These are phyloP conservation scores for Nasonia oneida DNA, from an alignment of 2,888 invertebrate species.

Conservation along the genomic window DNA sequence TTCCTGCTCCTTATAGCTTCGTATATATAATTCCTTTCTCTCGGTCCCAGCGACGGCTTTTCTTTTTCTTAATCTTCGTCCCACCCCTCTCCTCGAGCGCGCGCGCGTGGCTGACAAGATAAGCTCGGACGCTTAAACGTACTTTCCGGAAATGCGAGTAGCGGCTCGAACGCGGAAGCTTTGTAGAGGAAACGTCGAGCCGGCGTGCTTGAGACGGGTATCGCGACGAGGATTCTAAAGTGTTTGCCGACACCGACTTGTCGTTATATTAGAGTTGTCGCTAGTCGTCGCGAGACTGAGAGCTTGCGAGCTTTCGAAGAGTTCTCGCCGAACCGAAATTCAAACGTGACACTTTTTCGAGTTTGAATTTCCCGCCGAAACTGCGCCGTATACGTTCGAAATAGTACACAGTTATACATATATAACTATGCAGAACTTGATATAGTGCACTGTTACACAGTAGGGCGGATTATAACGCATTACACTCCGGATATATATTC, in stretches of 20 bases:
- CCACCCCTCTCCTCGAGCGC: background rate
- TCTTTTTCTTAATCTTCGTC: conserved; percentile 58
- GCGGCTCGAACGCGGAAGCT: conserved; percentile 1
- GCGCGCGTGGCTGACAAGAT: conserved; percentile 45
- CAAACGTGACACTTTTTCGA: background rate
- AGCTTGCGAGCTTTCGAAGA: background rate
- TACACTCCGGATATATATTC: background rate
- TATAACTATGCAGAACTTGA: too few relatives aligned
- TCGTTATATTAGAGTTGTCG: conserved; percentile 41
- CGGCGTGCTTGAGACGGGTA: background rate
- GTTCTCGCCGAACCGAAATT: too few relatives aligned
- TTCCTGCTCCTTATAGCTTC: background rate
- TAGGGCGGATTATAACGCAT: too few relatives aligned
- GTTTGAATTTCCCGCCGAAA: background rate
- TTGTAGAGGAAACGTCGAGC: background rate
- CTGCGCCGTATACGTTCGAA: too few relatives aligned
- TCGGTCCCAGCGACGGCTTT: conserved; percentile 6
- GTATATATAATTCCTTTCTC: conserved; percentile 21
- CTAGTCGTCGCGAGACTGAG: background rate
- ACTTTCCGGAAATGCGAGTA: conserved; percentile 44
- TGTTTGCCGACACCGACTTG: conserved; percentile 19
- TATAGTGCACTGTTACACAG: too few relatives aligned
- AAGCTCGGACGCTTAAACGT: conserved; percentile 46
- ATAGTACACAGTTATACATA: too few relatives aligned
- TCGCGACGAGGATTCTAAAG: background rate